Evolutionary conservation across 2,888 invertebrate genomes (phyloP).

Genomic region (Pterostichus niger): DNA sequence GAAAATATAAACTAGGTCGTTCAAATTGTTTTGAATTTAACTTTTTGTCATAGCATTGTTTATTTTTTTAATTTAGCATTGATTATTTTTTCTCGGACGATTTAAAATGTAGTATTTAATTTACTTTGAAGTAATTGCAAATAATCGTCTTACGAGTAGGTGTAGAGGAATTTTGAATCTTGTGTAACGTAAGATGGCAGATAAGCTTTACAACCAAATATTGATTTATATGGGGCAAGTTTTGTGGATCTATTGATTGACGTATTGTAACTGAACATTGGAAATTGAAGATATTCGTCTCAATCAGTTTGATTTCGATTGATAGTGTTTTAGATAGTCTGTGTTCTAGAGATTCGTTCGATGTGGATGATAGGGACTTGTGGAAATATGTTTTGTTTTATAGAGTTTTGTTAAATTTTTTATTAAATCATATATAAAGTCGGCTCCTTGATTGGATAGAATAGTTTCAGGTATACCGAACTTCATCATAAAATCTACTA

Average conservation of each 20-base stretch:
- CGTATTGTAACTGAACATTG: conserved; percentile 71
- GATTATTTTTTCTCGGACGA: conserved; percentile 70
- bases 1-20: conserved; percentile 68
- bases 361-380: conserved; percentile 71
- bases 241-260: conserved; percentile 70
- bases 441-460: conserved; percentile 22
- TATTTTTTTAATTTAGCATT: conserved; percentile 69
- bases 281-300: conserved; percentile 71
- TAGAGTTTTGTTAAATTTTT: neutral
- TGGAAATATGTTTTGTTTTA: conserved; percentile 10
- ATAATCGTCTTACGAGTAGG: too few species aligned
- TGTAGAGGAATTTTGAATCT: too few species aligned
- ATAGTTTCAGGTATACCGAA: conserved; percentile 10
- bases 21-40: conserved; percentile 66
- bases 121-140: conserved; percentile 68
- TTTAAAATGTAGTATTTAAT: conserved; percentile 69
- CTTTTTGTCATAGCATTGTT: conserved; percentile 69
- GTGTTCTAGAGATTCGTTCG: conserved; percentile 71
- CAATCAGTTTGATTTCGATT: conserved; percentile 71
- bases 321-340: conserved; percentile 72
- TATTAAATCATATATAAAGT: conserved; percentile 68
- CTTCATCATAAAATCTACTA: neutral
- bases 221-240: conserved; percentile 71
- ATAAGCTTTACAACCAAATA: conserved; percentile 69
- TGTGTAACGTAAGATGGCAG: too few species aligned